These are phyloP conservation scores for Melinaea menophilus DNA, from an alignment of 2,888 invertebrate genomes.

Conservation along the genomic window DNA sequence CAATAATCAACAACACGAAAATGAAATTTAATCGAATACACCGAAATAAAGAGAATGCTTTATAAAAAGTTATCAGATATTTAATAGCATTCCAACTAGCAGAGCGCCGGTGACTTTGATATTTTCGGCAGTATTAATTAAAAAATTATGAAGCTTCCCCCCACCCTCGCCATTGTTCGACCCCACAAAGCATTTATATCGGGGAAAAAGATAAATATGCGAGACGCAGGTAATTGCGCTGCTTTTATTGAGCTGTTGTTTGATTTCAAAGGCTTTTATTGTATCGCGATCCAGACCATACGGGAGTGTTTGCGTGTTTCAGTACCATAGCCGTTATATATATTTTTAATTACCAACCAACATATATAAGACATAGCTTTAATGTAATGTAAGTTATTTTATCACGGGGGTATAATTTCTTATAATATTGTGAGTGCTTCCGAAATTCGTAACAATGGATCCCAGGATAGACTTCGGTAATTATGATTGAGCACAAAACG, in stretches of 20 bases:
- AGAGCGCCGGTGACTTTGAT: slow-evolving; percentile 72
- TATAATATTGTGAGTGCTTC: slow-evolving; percentile 43
- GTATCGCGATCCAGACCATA: slow-evolving; percentile 43
- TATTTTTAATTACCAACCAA: neutral
- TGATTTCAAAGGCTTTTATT: slow-evolving; percentile 70
- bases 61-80: slow-evolving; percentile 58
- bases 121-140: slow-evolving; percentile 76
- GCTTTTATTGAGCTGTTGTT: slow-evolving; percentile 73
- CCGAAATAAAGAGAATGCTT: slow-evolving; percentile 51
- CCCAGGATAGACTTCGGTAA: slow-evolving; percentile 64
- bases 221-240: slow-evolving; percentile 69
- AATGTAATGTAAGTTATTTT: neutral
- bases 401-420: slow-evolving; percentile 21
- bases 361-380: neutral
- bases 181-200: slow-evolving; percentile 68
- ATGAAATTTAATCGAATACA: slow-evolving; percentile 8
- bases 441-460: slow-evolving; percentile 65
- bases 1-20: neutral
- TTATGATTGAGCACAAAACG: slow-evolving; percentile 77
- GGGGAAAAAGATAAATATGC: slow-evolving; percentile 74
- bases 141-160: slow-evolving; percentile 77
- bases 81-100: slow-evolving; percentile 67
- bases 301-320: slow-evolving; percentile 25
- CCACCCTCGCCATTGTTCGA: slow-evolving; percentile 54
- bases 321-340: slow-evolving; percentile 9